Percentiles rank a stretch among this genome's conserved stretches.
phyloP scores from a whole-genome alignment of 2,113 vertebrate species.

The Alces alces region DNA sequence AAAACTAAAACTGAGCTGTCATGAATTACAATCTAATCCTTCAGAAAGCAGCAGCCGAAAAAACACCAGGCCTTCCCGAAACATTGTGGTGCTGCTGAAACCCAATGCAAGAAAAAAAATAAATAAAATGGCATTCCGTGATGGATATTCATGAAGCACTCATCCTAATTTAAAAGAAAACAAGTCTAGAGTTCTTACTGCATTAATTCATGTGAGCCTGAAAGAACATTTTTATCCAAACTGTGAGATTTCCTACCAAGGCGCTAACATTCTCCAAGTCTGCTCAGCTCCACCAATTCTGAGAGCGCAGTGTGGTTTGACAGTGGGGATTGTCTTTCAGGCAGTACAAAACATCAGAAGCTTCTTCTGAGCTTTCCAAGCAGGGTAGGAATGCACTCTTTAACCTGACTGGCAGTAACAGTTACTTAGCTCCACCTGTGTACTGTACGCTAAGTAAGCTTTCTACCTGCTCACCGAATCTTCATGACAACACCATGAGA shows the following conservation, averaged over 20 bases:
- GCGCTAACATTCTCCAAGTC: constrained; percentile 69
- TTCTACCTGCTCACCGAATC: not conserved
- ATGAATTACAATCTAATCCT: constrained; percentile 43
- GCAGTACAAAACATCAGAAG: constrained; percentile 35
- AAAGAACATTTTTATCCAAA: constrained; percentile 76
- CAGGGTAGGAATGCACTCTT: not conserved
- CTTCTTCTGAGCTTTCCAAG: constrained; percentile 3
- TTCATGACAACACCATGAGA: not conserved
- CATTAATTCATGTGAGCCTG: constrained; percentile 75
- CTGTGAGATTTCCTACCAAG: constrained; percentile 72
- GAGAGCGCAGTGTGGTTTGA: not conserved
- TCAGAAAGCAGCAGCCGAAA: constrained; percentile 42
- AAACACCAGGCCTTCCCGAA: constrained; percentile 51
- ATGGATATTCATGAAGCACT: constrained; percentile 77
- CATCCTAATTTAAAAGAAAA: constrained; percentile 75
- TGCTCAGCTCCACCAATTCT: constrained; percentile 59
- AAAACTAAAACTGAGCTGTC: constrained; percentile 63
- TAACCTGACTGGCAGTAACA: not conserved
- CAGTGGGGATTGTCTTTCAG: constrained; percentile 34
- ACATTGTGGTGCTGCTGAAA: constrained; percentile 60
- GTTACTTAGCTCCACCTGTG: not conserved
- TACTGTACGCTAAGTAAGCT: not conserved
- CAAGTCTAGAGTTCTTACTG: constrained; percentile 77
- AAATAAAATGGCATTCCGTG: constrained; percentile 73
- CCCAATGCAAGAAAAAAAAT: constrained; percentile 32